Base-by-base conservation (phyloP, 2,888 invertebrate species). In the Agrochola litura region DNA sequence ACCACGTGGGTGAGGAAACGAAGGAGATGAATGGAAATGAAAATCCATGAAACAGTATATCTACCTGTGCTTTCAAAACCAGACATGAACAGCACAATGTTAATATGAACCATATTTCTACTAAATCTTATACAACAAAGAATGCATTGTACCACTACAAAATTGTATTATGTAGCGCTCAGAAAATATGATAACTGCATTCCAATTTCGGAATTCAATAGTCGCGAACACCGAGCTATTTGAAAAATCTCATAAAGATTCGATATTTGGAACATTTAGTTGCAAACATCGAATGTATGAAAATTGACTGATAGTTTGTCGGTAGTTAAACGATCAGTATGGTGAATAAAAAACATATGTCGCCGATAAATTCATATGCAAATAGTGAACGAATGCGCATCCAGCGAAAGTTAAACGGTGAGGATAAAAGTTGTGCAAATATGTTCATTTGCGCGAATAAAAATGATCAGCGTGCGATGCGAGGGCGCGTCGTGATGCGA, bases 341-440 rank as follows among this genome's bases (percentile, higher is more conserved):
- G 90, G 86, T 88, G 90, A 92, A 92, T 89, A 90, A 89, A 92
- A 86, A 93, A 93, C 77, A 92, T 88, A 92, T 92, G 92, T 92
- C 92, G 90, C 91, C 43, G 90, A 91, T 91, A 92, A 90, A 95
- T 95, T 95, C 94, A 95, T 94, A 95, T 95, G 95, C 93, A 95
- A 95, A 95, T 95, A 92, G 90, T 90, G 90, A 84, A 80, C 85
- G 89, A 92, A 89, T 91, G 92, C 89, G 90, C 91, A 90, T 88
- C 90, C 90, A 89, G 91, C 91, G 89, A 92, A 92, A 94, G 93
- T 94, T 94, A 94, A 95, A 94, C 92, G 92, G 91, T 86, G 91
- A 88, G 91, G 85, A 93, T 93, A 92, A 94, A 94, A 94, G 90
- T 94, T 93, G 91, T 91, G 90, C 92, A 94, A 94, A 94, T 94